Evolutionary conservation across 35 echinoderm and acorn worm genomes (phyloP).

Genomic region (Ophiothrix spiculata): DNA sequence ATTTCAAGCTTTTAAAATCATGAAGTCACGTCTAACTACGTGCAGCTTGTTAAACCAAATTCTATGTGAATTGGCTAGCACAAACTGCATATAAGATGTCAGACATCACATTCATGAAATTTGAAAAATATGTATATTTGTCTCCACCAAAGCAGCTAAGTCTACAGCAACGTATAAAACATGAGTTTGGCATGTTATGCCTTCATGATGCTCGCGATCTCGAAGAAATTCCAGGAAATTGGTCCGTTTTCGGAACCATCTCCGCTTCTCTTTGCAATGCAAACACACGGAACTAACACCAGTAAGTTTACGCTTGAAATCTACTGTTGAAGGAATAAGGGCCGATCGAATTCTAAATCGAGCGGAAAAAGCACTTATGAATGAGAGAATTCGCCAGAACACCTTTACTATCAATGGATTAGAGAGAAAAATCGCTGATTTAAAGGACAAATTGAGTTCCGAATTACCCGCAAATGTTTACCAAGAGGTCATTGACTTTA

Average conservation of each 20-base stretch:
- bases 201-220: background rate
- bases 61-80: too few relatives aligned
- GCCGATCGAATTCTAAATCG: background rate
- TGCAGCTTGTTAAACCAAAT: too few relatives aligned
- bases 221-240: background rate
- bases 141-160: background rate
- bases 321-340: background rate
- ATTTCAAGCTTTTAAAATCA: too few relatives aligned
- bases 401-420: background rate
- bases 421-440: background rate
- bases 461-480: background rate
- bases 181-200: constrained; percentile 1
- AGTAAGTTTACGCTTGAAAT: background rate
- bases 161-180: background rate
- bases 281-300: background rate
- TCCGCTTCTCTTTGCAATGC: background rate
- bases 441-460: background rate
- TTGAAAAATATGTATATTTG: too few relatives aligned
- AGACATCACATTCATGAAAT: too few relatives aligned
- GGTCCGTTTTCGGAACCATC: background rate
- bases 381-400: background rate
- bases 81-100: too few relatives aligned
- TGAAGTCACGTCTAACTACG: too few relatives aligned
- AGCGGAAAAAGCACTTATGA: background rate
- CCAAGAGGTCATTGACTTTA: background rate